phyloP scores from a whole-genome alignment of 2,797 vertebrate genomes.

The Gorsachius magnificus region DNA sequence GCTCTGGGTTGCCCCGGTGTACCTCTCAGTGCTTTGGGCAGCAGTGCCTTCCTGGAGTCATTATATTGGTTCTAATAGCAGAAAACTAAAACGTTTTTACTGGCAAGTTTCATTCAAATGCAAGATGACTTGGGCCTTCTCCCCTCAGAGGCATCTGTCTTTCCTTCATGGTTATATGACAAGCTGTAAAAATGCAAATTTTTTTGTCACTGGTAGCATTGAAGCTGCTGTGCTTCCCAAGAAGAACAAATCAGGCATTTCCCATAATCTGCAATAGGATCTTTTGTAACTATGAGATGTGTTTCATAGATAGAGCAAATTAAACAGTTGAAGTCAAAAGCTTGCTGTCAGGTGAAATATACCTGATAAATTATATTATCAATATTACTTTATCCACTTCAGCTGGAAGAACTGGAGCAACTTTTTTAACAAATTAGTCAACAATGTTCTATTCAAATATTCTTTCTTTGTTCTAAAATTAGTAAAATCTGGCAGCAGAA shows the following conservation, averaged over 20 bases:
- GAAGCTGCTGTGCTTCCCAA: not conserved
- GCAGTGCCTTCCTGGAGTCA: not conserved
- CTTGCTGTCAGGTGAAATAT: not conserved
- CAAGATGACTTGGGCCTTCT: not conserved
- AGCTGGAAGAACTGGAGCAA: not conserved
- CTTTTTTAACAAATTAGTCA: not conserved
- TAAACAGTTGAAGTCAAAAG: not conserved
- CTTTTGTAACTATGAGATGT: not conserved
- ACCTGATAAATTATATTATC: not conserved
- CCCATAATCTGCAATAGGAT: not conserved
- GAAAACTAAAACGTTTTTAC: not conserved
- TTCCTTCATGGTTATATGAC: not conserved
- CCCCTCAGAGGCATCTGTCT: not conserved
- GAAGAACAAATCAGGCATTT: not conserved
- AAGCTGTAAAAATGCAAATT: not conserved
- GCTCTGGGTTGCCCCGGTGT: accelerated
- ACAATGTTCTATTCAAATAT: not conserved
- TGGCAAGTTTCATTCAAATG: not conserved
- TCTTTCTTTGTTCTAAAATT: not conserved
- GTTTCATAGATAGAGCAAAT: not conserved
- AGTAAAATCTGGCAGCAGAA: not conserved
- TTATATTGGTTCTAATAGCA: not conserved
- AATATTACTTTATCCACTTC: not conserved
- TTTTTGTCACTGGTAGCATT: not conserved
- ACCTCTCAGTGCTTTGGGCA: not conserved